Conservation (phyloP, 2,797 vertebrate genomes). For the Synanceia verrucosa region DNA sequence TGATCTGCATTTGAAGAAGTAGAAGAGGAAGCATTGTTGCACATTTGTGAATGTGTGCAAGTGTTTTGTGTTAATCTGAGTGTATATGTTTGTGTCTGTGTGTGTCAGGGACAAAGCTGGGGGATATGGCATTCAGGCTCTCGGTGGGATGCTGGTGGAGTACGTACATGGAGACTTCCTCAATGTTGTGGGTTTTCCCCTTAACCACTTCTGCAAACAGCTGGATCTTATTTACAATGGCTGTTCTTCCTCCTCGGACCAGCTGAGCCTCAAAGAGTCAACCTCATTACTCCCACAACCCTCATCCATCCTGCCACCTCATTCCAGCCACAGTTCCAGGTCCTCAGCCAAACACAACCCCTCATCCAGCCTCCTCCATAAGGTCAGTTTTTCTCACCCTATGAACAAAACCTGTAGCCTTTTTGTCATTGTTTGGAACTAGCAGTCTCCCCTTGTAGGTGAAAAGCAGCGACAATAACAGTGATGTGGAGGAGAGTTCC, state of each 20-base stretch:
- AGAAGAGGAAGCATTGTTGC: neutral
- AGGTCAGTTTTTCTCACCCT: constrained; percentile 39
- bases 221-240: constrained; percentile 83
- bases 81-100: neutral
- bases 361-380: constrained; percentile 4
- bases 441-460: constrained; percentile 36
- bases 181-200: constrained; percentile 95
- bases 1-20: neutral
- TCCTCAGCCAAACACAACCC: constrained; percentile 7
- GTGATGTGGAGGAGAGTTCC: constrained; percentile 28
- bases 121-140: constrained; percentile 95
- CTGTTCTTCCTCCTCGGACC: constrained; percentile 13
- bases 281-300: constrained; percentile 24
- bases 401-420: neutral
- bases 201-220: constrained; percentile 95
- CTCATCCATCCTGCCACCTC: neutral
- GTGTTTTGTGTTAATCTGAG: neutral
- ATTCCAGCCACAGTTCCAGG: constrained; percentile 22
- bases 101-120: constrained; percentile 94
- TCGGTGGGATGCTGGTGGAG: constrained; percentile 96
- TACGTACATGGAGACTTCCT: constrained; percentile 91
- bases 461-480: constrained; percentile 37
- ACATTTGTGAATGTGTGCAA: neutral
- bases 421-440: neutral
- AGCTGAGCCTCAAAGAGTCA: neutral